Conservation (phyloP, 35 echinoderm and acorn worm species). For the Anneissia japonica region DNA sequence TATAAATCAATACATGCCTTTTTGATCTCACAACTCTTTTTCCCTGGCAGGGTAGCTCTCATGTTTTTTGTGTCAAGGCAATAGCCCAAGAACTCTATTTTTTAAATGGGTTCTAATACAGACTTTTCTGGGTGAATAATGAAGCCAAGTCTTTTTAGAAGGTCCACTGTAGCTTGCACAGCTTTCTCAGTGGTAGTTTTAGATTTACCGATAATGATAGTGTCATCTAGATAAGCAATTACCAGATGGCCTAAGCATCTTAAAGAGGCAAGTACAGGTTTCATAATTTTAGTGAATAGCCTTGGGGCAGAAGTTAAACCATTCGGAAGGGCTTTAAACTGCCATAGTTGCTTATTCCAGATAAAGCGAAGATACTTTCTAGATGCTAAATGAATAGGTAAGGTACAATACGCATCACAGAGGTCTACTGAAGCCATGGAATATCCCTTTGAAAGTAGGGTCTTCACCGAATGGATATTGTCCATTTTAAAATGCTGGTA, state of each 20-base stretch:
- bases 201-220: conserved; percentile 16
- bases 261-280: conserved; percentile 25
- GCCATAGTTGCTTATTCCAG: not conserved
- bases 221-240: conserved; percentile 43
- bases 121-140: conserved; percentile 38
- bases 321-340: conserved; percentile 10
- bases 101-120: conserved; percentile 6
- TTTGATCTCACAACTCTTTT: conserved; percentile 21
- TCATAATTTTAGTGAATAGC: conserved; percentile 33
- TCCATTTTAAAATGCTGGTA: conserved; percentile 23
- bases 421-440: not conserved
- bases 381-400: not conserved
- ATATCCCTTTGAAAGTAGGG: not conserved
- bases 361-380: conserved; percentile 20
- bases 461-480: not conserved
- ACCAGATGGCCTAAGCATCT: not conserved
- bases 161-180: conserved; percentile 1
- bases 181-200: conserved; percentile 11
- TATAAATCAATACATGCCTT: conserved; percentile 13
- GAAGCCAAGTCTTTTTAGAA: conserved; percentile 27
- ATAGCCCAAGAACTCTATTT: conserved; percentile 28
- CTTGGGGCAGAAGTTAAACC: conserved; percentile 10
- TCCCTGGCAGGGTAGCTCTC: not conserved
- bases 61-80: conserved; percentile 28
- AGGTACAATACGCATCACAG: not conserved